Conservation (phyloP, 2,797 vertebrate species). For the Glyptemys insculpta region DNA sequence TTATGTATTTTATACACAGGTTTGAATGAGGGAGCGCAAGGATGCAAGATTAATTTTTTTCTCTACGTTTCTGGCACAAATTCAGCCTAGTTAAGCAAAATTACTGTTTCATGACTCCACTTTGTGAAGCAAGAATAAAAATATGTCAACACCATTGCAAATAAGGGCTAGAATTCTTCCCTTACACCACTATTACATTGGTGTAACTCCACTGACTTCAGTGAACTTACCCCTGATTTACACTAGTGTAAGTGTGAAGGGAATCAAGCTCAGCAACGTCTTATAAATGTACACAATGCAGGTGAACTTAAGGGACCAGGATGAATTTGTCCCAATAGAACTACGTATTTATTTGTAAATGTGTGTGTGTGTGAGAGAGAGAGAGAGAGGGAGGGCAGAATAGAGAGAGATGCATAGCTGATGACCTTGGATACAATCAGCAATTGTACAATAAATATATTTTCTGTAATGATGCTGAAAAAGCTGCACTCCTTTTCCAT, state of each 20-base stretch:
- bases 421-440: neutral
- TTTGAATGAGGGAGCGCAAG: neutral
- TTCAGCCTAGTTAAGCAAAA: constrained; percentile 19
- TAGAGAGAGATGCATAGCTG: neutral
- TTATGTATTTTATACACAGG: neutral
- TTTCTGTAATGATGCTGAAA: constrained; percentile 48
- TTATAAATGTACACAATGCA: neutral
- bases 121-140: constrained; percentile 30
- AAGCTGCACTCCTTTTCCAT: constrained; percentile 17
- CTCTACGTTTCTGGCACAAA: neutral
- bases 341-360: constrained; percentile 20
- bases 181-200: neutral
- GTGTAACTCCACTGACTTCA: neutral
- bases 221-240: neutral
- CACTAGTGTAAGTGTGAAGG: constrained; percentile 20
- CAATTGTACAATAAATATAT: constrained; percentile 4
- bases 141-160: neutral
- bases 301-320: neutral
- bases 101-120: constrained; percentile 23
- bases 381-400: neutral
- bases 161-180: neutral
- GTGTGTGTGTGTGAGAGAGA: neutral
- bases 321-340: neutral
- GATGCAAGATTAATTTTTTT: neutral
- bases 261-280: neutral